phyloP scores from a whole-genome alignment of 2,888 invertebrate species.

The Himalopsyche anomala region DNA sequence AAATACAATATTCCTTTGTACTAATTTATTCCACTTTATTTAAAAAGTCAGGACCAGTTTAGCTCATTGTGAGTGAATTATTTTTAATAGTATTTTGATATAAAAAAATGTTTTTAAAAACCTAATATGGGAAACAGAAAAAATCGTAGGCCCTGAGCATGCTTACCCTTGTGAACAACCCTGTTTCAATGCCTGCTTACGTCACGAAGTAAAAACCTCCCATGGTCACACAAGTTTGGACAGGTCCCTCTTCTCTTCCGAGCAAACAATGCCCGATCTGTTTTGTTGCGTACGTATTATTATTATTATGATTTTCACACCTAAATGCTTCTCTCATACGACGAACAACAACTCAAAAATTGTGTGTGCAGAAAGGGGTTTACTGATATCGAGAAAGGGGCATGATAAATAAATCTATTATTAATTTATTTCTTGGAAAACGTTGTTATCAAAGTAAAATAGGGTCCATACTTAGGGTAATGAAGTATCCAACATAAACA shows the following conservation, averaged over 20 bases:
- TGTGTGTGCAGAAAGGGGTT: neutral
- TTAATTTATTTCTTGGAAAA: too few species aligned
- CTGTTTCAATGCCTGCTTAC: neutral
- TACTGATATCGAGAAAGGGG: too few species aligned
- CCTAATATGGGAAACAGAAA: neutral
- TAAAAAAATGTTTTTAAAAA: too few species aligned
- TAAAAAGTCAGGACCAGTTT: too few species aligned
- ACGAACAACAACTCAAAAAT: neutral
- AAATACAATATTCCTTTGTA: too few species aligned
- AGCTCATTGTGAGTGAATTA: too few species aligned
- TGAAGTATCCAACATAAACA: too few species aligned
- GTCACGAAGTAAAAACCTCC: conserved; percentile 40
- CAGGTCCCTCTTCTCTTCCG: conserved; percentile 9
- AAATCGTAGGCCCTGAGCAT: neutral
- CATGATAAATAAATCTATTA: too few species aligned
- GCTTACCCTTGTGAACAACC: neutral
- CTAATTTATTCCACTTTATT: too few species aligned
- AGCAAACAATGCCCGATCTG: conserved; percentile 39
- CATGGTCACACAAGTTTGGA: conserved; percentile 40
- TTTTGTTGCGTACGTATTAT: conserved; percentile 39
- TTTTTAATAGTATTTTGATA: too few species aligned
- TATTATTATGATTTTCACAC: conserved; percentile 39
- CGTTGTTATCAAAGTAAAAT: too few species aligned
- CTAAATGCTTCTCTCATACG: conserved; percentile 7
- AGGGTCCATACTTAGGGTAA: too few species aligned